Conservation (phyloP, 2,888 invertebrate genomes). For the Halictus quadricinctus region DNA sequence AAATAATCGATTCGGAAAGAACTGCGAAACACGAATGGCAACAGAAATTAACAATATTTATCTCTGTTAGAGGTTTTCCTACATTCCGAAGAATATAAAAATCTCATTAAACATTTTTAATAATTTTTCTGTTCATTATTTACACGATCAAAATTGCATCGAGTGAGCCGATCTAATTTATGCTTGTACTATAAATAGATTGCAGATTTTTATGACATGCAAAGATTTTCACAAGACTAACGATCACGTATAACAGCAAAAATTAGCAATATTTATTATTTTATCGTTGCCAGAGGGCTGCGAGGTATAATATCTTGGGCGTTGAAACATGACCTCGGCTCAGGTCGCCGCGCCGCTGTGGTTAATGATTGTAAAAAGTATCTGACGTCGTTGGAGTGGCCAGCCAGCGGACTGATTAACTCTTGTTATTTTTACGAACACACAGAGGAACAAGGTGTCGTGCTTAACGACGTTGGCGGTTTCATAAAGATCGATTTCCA, state of each 20-base stretch:
- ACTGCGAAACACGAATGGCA: background rate
- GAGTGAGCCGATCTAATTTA: too few species aligned
- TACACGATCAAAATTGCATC: too few species aligned
- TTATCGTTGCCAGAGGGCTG: background rate
- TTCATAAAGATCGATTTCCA: constrained; percentile 57
- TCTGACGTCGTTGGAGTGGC: constrained; percentile 9
- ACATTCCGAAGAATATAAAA: too few species aligned
- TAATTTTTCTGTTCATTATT: too few species aligned
- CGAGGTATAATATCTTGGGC: background rate
- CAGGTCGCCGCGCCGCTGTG: background rate
- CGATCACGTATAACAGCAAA: too few species aligned
- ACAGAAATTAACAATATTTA: too few species aligned
- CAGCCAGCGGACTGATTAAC: background rate
- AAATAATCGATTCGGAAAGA: background rate
- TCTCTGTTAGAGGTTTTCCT: too few species aligned
- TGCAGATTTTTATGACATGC: too few species aligned
- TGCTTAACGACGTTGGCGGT: constrained; percentile 19
- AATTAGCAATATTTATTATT: background rate
- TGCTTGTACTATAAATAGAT: too few species aligned
- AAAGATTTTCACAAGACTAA: too few species aligned
- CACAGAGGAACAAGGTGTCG: constrained; percentile 16
- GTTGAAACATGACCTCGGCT: background rate
- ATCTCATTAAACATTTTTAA: too few species aligned
- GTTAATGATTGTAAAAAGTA: constrained; percentile 10
- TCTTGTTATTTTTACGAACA: constrained; percentile 14